These are phyloP conservation scores for Vollenhovia emeryi DNA, from an alignment of 1,140 invertebrate genomes.

Conservation along the genomic window DNA sequence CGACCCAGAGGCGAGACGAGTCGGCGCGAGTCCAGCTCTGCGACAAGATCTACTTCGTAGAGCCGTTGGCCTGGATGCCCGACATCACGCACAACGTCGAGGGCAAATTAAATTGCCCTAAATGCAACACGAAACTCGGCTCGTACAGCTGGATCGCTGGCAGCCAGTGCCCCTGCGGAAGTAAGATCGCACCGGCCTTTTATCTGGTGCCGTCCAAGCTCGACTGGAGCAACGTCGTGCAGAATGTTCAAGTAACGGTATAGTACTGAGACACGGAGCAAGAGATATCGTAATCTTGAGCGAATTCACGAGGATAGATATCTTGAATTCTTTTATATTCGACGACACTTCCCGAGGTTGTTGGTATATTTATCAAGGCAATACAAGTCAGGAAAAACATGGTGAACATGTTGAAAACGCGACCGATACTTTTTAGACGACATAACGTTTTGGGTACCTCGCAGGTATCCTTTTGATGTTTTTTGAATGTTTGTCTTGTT, in stretches of 20 bases:
- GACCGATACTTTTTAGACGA: background rate
- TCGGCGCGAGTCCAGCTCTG: slow-evolving; percentile 85
- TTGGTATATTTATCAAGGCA: background rate
- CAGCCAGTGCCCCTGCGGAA: slow-evolving; percentile 93
- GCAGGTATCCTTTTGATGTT: background rate
- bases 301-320: background rate
- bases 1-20: slow-evolving; percentile 77
- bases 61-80: slow-evolving; percentile 93
- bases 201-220: slow-evolving; percentile 94
- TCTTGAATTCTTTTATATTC: background rate
- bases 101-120: slow-evolving; percentile 94
- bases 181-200: slow-evolving; percentile 93
- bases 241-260: slow-evolving; percentile 94
- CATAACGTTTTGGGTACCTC: background rate
- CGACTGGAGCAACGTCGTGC: slow-evolving; percentile 93
- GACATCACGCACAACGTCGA: slow-evolving; percentile 89
- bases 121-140: slow-evolving; percentile 92
- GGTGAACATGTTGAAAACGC: slow-evolving; percentile 4
- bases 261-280: slow-evolving; percentile 79
- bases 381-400: background rate
- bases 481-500: slow-evolving; percentile 38
- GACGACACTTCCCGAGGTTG: background rate
- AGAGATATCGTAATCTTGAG: slow-evolving; percentile 23
- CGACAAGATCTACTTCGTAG: slow-evolving; percentile 91
- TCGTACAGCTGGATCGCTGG: slow-evolving; percentile 93